phyloP scores from a whole-genome alignment of 2,797 vertebrate species.

The Sylvilagus floridanus region DNA sequence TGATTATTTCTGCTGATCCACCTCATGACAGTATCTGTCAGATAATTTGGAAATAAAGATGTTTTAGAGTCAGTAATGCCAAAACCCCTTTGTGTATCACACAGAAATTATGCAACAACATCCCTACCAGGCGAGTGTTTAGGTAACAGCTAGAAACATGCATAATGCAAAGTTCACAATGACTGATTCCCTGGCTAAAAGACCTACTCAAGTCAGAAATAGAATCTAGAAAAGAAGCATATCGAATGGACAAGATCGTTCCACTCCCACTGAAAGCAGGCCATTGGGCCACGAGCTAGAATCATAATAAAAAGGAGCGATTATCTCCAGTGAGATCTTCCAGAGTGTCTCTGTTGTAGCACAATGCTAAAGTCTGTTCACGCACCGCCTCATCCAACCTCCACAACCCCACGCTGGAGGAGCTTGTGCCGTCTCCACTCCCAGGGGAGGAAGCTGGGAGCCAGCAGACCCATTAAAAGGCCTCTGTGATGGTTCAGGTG shows the following conservation, averaged over 20 bases:
- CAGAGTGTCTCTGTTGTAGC: background rate
- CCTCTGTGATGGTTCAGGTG: background rate
- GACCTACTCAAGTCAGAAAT: slow-evolving; percentile 54
- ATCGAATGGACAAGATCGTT: slow-evolving; percentile 34
- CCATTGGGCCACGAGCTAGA: background rate
- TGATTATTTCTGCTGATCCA: slow-evolving; percentile 49
- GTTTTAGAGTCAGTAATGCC: background rate
- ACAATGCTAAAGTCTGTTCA: background rate
- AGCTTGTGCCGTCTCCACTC: too few species aligned
- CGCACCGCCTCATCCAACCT: background rate
- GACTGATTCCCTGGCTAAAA: slow-evolving; percentile 27
- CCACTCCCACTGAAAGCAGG: slow-evolving; percentile 11
- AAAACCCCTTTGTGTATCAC: background rate
- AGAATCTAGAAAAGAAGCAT: slow-evolving; percentile 12
- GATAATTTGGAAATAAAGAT: background rate
- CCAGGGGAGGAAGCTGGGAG: background rate
- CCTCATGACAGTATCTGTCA: background rate
- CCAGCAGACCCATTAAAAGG: background rate
- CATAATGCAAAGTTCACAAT: background rate
- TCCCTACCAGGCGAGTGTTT: background rate
- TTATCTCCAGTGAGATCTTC: slow-evolving; percentile 16
- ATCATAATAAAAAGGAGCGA: slow-evolving; percentile 30
- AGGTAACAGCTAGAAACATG: background rate
- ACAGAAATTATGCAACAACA: background rate
- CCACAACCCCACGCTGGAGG: background rate